phyloP scores from a whole-genome alignment of 2,113 vertebrate genomes.

The Thomomys bottae region DNA sequence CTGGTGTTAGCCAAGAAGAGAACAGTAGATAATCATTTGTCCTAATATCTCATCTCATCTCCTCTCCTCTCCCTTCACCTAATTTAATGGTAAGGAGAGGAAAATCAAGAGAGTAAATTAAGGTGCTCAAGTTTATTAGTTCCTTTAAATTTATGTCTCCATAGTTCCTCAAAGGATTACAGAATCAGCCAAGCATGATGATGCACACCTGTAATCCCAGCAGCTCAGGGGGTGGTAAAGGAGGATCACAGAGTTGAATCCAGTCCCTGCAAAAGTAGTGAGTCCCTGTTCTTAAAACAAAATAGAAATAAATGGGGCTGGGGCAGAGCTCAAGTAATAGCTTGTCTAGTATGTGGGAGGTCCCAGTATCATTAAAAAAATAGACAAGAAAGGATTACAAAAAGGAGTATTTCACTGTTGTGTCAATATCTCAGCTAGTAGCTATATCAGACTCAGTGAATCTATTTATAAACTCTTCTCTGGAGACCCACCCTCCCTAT shows the following conservation, averaged over 20 bases:
- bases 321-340: no score
- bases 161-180: not conserved
- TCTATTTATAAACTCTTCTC: not conserved
- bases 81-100: constrained; percentile 17
- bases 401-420: not conserved
- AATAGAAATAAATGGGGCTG: no score
- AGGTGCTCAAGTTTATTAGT: not conserved
- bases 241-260: no score
- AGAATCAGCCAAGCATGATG: not conserved
- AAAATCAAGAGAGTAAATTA: constrained; percentile 35
- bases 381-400: not conserved
- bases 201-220: no score
- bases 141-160: constrained; percentile 2
- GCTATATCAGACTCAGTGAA: not conserved
- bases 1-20: not conserved
- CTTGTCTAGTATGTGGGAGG: no score
- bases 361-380: no score
- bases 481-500: fast-evolving
- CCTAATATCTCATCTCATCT: not conserved
- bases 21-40: not conserved
- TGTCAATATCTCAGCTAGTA: not conserved
- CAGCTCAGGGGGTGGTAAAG: no score
- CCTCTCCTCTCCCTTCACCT: not conserved
- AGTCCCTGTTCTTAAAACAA: no score
- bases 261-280: no score